phyloP scores from a whole-genome alignment of 2,113 vertebrate species.

The Zapus hudsonius region DNA sequence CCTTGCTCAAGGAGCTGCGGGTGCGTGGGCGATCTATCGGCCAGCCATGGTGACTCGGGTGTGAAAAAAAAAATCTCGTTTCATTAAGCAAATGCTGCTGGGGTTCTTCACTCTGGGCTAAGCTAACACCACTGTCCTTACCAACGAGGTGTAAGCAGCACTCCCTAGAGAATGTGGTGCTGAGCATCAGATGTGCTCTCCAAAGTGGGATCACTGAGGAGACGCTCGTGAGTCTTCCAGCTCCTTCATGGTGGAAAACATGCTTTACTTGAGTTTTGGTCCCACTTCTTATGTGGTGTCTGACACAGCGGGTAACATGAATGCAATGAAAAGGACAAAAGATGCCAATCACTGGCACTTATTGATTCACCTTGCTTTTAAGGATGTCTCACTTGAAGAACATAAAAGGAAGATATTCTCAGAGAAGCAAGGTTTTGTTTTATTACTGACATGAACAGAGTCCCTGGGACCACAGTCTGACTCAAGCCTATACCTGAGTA shows the following conservation, averaged over 20 bases:
- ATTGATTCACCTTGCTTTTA: slow-evolving; percentile 49
- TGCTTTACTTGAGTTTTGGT: not conserved
- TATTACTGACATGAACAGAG: not conserved
- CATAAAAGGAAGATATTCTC: slow-evolving; percentile 46
- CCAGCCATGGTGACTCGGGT: too few species aligned
- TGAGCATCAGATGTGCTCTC: not conserved
- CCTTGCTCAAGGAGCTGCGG: too few species aligned
- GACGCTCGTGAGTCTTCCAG: not conserved
- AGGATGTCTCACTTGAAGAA: slow-evolving; percentile 46
- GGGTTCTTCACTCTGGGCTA: not conserved
- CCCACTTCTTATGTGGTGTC: not conserved
- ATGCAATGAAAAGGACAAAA: slow-evolving; percentile 28
- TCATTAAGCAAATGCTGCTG: slow-evolving; percentile 23
- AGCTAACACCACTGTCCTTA: not conserved
- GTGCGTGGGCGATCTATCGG: too few species aligned
- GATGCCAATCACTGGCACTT: not conserved
- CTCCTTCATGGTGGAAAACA: not conserved
- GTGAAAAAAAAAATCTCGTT: too few species aligned
- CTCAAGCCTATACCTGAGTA: not conserved
- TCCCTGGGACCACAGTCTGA: not conserved
- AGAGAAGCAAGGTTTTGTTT: not conserved
- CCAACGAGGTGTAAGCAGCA: not conserved
- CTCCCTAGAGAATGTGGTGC: not conserved
- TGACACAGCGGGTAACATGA: not conserved
- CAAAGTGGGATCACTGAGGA: not conserved